Evolutionary conservation across 1,140 invertebrate genomes (phyloP).

Genomic region (Papilio machaon): DNA sequence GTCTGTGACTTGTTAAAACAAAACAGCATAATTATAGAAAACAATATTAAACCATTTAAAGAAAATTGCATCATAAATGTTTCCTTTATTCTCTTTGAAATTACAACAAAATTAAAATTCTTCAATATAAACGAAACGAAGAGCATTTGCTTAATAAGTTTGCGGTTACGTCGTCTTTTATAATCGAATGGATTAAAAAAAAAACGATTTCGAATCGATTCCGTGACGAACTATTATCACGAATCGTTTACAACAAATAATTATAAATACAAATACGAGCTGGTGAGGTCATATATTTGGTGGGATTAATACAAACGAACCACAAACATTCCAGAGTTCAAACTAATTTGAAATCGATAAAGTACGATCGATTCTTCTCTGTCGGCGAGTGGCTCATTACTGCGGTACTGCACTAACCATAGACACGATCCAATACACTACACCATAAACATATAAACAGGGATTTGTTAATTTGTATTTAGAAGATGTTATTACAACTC

Average conservation of each 20-base stretch:
- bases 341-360: conserved; percentile 33
- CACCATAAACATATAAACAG: conserved; percentile 23
- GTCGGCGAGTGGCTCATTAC: conserved; percentile 26
- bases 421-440: neutral
- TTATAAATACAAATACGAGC: conserved; percentile 29
- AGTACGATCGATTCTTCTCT: conserved; percentile 13
- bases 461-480: conserved; percentile 35
- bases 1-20: neutral
- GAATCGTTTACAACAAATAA: conserved; percentile 32
- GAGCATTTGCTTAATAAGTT: conserved; percentile 16
- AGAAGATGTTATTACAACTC: conserved; percentile 21
- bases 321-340: conserved; percentile 34
- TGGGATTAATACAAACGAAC: conserved; percentile 28
- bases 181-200: conserved; percentile 14
- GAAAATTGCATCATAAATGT: conserved; percentile 8
- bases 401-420: neutral
- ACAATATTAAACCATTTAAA: neutral
- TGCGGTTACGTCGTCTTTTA: conserved; percentile 13
- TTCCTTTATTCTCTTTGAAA: neutral
- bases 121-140: neutral
- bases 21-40: neutral
- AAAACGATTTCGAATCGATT: conserved; percentile 26
- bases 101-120: neutral
- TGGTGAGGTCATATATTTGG: conserved; percentile 16
- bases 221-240: conserved; percentile 26